Conservation (phyloP, 1,140 invertebrate species). For the Magallana ariakensis region DNA sequence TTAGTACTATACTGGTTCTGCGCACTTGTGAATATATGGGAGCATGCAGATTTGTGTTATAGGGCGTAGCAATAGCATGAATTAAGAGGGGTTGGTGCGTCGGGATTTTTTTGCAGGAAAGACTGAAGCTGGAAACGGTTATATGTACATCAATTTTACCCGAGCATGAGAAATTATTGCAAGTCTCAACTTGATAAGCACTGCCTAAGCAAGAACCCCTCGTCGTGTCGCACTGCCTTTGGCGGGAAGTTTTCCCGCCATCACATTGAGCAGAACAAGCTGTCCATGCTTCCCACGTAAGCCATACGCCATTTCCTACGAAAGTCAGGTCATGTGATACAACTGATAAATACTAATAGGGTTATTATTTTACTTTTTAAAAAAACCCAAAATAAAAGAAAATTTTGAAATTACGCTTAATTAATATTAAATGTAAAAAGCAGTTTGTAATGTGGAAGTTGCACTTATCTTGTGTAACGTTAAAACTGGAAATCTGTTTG, state of each 20-base stretch:
- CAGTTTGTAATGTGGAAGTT: too few species aligned
- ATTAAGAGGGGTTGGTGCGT: neutral
- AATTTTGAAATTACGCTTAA: too few species aligned
- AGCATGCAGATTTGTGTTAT: neutral
- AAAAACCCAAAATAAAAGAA: too few species aligned
- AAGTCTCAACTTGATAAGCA: conserved; percentile 22
- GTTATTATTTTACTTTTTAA: too few species aligned
- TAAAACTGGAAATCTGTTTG: too few species aligned
- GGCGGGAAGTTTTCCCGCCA: conserved; percentile 88
- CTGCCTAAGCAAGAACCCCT: conserved; percentile 15
- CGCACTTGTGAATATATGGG: neutral
- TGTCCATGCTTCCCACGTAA: conserved; percentile 87
- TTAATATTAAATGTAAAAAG: too few species aligned
- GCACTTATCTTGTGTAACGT: too few species aligned
- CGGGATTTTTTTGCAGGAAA: neutral
- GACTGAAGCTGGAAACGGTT: neutral
- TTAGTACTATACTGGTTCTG: neutral
- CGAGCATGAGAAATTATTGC: neutral
- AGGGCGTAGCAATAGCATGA: neutral
- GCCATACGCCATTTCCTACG: conserved; percentile 67
- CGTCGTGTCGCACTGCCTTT: conserved; percentile 68
- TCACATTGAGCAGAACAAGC: conserved; percentile 93
- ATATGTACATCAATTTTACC: conserved; percentile 16
- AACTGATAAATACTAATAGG: too few species aligned
- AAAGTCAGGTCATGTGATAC: neutral